phyloP scores from a whole-genome alignment of 2,113 vertebrate species.

The Hemichromis elongatus region DNA sequence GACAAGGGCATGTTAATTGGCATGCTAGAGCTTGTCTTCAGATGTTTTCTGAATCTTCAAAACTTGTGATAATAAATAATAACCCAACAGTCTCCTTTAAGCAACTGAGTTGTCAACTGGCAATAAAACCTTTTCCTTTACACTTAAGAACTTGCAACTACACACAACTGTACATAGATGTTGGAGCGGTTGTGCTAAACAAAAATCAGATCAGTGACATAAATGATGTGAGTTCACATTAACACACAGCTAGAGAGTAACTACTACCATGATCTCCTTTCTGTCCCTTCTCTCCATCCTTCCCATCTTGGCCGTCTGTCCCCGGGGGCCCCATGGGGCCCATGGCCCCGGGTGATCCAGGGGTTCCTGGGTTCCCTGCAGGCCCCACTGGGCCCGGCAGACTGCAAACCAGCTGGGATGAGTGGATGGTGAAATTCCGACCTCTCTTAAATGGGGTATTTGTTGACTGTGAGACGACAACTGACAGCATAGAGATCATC shows the following conservation, averaged over 20 bases:
- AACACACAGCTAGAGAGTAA: neutral
- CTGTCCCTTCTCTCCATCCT: conserved; percentile 81
- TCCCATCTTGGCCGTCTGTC: conserved; percentile 85
- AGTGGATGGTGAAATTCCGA: conserved; percentile 71
- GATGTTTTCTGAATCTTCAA: neutral
- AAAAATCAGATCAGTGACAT: neutral
- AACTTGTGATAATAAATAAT: neutral
- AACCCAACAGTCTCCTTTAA: neutral
- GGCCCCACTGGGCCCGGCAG: conserved; percentile 84
- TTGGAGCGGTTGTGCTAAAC: neutral
- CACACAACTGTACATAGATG: neutral
- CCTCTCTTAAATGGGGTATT: conserved; percentile 63
- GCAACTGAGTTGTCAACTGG: neutral
- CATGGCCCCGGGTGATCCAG: conserved; percentile 76
- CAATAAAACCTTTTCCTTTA: neutral
- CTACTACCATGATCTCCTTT: conserved; percentile 82
- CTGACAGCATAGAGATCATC: conserved; percentile 75
- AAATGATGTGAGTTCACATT: neutral
- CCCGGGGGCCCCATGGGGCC: conserved; percentile 89
- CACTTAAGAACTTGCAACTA: neutral
- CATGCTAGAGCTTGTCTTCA: neutral
- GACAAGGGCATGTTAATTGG: neutral
- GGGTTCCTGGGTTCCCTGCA: conserved; percentile 77
- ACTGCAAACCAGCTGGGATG: conserved; percentile 85
- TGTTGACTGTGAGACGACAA: conserved; percentile 73